Percentiles rank a stretch among this genome's conserved stretches.
Evolutionary conservation across 2,888 invertebrate species (phyloP).

Genomic region (Campoplex nolae): DNA sequence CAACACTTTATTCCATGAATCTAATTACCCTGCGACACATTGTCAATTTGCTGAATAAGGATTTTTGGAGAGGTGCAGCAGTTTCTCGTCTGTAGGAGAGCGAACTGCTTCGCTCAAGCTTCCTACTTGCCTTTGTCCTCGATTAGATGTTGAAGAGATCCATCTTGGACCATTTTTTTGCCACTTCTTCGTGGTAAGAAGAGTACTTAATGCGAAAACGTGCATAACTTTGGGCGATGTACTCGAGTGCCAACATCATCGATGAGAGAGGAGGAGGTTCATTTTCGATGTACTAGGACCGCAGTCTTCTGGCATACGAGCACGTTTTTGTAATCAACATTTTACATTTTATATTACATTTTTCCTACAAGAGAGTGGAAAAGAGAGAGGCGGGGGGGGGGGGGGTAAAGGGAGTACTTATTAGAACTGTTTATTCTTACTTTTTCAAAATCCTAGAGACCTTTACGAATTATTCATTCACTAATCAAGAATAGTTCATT

Average conservation of each 20-base stretch:
- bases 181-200: constrained; percentile 12
- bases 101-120: not conserved
- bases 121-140: not conserved
- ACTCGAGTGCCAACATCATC: not conserved
- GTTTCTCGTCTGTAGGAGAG: not conserved
- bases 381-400: too few relatives aligned
- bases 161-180: constrained; percentile 19
- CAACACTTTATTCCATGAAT: not conserved
- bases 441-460: too few relatives aligned
- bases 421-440: too few relatives aligned
- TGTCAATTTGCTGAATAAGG: constrained; percentile 9
- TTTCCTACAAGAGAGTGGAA: too few relatives aligned
- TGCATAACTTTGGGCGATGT: constrained; percentile 49
- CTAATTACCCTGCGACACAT: not conserved
- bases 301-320: too few relatives aligned
- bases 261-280: not conserved
- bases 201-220: constrained; percentile 35
- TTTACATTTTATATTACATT: too few relatives aligned
- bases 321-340: too few relatives aligned
- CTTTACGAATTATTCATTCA: too few relatives aligned
- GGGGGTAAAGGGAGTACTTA: too few relatives aligned
- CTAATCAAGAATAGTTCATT: too few relatives aligned
- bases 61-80: not conserved
- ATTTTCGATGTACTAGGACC: too few relatives aligned
- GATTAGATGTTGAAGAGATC: constrained; percentile 7